These are phyloP conservation scores for Drosophila meridiana DNA, from an alignment of 2,888 invertebrate species.

Conservation along the genomic window DNA sequence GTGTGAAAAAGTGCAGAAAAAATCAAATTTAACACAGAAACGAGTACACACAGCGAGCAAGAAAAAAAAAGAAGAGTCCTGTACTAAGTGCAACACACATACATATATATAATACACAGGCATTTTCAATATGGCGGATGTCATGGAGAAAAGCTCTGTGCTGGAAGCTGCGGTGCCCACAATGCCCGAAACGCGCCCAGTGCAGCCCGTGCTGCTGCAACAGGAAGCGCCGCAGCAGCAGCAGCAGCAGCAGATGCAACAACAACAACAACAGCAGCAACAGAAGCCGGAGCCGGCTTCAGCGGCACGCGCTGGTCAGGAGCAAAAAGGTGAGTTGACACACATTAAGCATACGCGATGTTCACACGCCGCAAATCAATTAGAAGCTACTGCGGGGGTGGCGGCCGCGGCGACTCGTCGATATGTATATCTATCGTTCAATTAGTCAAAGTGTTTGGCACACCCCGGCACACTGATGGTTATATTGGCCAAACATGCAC, in stretches of 20 bases:
- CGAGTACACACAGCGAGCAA: conserved; percentile 59
- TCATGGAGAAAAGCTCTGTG: conserved; percentile 84
- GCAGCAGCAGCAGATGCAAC: conserved; percentile 37
- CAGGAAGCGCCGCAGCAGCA: conserved; percentile 58
- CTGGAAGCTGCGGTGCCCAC: conserved; percentile 78
- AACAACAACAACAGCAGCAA: conserved; percentile 28
- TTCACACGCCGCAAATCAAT: conserved; percentile 63
- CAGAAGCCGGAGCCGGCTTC: conserved; percentile 49
- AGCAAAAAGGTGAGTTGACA: conserved; percentile 73
- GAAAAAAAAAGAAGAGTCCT: conserved; percentile 62
- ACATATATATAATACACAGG: conserved; percentile 36
- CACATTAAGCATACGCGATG: conserved; percentile 67
- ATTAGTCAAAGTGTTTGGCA: conserved; percentile 66
- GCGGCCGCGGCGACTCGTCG: conserved; percentile 1
- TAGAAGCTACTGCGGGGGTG: conserved; percentile 7
- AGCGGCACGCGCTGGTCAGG: conserved; percentile 70
- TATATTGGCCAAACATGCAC: conserved; percentile 60
- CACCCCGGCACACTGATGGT: conserved; percentile 65
- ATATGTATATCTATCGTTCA: conserved; percentile 48
- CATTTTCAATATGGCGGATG: conserved; percentile 83
- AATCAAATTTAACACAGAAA: conserved; percentile 22
- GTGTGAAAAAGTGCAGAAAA: conserved; percentile 30
- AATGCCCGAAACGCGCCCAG: conserved; percentile 60
- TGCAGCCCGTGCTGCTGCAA: conserved; percentile 52
- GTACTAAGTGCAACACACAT: conserved; percentile 58